Evolutionary conservation across 2,888 invertebrate genomes (phyloP), one percentile per base, ranked within the genome.

Genomic region (Physocephala rufipes): DNA sequence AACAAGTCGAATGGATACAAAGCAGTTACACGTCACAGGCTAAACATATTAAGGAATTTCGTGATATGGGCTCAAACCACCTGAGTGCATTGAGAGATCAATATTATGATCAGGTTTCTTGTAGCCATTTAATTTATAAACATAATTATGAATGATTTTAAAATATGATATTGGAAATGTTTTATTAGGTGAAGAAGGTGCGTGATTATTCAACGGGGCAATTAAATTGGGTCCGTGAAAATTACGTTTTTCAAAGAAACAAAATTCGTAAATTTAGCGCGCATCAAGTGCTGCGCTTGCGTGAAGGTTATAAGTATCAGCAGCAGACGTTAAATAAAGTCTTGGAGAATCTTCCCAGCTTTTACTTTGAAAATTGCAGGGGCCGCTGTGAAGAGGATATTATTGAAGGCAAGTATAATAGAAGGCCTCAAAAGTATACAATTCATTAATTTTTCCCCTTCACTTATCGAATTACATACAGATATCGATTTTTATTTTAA

Each of bases 241-340:
- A 96, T 87, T 97, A 97, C 87, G 94, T 96, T 83, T 95, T 95
- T 89, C 97, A 97, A 86, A 90, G 97, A 71, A 94, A 96, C 86
- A 93, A 96, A 86, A 95, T 97, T 76, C 89, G 96, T 64, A 97
- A 97, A 86, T 97, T 97, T 87, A 96, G 96, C 87, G 92, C 95
- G 24, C 95, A 95, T 83, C 96, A 97, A 86, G 91, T 97, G 72
- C 87, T 96, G 61, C 90, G 95, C 67, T 87, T 97, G 59, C 91
- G 96, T 43, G 96, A 97, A 85, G 95, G 96, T 13, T 97, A 95
- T 89, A 97, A 97, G 86, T 94, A 96, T 83, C 97, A 97, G 86
- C 97, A 97, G 85, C 95, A 96, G 86, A 95, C 96, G 15, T 87
- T 97, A 67, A 95, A 96, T 87, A 97, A 97, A 85, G 93, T 97